Base-by-base conservation (phyloP, 2,797 vertebrate genomes). In the Hippocampus kuda region DNA sequence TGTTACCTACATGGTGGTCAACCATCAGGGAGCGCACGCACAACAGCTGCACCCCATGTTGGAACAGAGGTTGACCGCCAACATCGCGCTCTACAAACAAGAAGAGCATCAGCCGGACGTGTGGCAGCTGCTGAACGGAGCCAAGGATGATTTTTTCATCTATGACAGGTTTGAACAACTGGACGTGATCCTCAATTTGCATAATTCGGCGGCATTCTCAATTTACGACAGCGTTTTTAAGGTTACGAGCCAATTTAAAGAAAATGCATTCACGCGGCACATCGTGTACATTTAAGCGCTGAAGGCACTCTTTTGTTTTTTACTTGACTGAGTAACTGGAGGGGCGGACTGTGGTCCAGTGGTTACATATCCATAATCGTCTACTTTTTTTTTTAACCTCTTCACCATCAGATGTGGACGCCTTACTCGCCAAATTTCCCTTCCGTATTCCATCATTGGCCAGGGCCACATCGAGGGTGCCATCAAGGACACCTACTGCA, bases 91-190 rank as follows among this genome's bases (percentile, higher is more conserved):
- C 51, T 94, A 95, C 86, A 90, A 92, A 73, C 96, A 98, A 84
- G 85, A 88, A 0, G 79, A 84, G 22, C 74, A 87, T 0, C 90
- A 93, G 79, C 73, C 84, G 13, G 94, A 98, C 77, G 88, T 97
- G 59, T 99, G 97, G 97, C 86, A 86, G 75, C 72, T 81, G n/a
- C 88, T 98, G 82, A 86, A 87, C 4, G 96, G 93, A 81, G 86
- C 82, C 18, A 97, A 96, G 81, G 93, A 96, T 67, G 95, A 98
- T 87, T 94, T 98, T 77, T 77, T 98, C 68, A 88, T 98, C 80
- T 99, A 98, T 68, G 95, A 99, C 89, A 94, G 95, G 97, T 97
- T 30, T 8, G 48, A 49, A 16, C n/a, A 11, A 53, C n/a, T 18
- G 48, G 13, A 53, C 0, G 24, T 7, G 15, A 16, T 64, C 20